A percentile compares a stretch with the other conserved stretches of the same genome.
phyloP scores from a whole-genome alignment of 2,797 vertebrate genomes.

The Schizopygopsis pylzovi region DNA sequence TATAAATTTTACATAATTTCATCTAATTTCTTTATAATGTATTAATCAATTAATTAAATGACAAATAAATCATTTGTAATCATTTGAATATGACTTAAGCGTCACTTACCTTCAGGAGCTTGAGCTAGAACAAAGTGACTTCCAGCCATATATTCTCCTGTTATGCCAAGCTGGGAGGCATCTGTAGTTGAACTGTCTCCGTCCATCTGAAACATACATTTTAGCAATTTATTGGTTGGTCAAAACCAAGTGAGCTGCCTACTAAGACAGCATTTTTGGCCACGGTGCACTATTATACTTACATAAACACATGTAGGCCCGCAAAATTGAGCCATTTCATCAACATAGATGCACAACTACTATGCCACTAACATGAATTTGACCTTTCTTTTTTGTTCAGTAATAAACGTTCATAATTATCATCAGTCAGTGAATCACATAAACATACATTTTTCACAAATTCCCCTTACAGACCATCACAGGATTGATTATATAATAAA shows the following conservation, averaged over 20 bases:
- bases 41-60: not conserved
- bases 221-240: not conserved
- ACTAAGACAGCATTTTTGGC: not conserved
- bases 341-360: not conserved
- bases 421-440: not conserved
- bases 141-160: slow-evolving; percentile 91
- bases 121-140: slow-evolving; percentile 93
- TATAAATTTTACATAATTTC: not conserved
- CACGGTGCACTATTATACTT: not conserved
- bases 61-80: not conserved
- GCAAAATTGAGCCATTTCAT: not conserved
- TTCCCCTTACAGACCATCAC: not conserved
- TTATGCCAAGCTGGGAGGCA: slow-evolving; percentile 94
- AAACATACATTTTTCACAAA: not conserved
- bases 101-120: slow-evolving; percentile 88
- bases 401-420: not conserved
- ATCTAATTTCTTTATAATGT: no score
- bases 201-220: slow-evolving; percentile 86
- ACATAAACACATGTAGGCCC: no score
- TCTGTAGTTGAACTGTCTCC: slow-evolving; percentile 95
- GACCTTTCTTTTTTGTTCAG: not conserved
- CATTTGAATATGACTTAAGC: not conserved
- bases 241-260: not conserved
- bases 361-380: not conserved
- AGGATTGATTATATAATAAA: not conserved